These are phyloP conservation scores for Phania funesta DNA, from an alignment of 2,888 invertebrate species.

Conservation along the genomic window DNA sequence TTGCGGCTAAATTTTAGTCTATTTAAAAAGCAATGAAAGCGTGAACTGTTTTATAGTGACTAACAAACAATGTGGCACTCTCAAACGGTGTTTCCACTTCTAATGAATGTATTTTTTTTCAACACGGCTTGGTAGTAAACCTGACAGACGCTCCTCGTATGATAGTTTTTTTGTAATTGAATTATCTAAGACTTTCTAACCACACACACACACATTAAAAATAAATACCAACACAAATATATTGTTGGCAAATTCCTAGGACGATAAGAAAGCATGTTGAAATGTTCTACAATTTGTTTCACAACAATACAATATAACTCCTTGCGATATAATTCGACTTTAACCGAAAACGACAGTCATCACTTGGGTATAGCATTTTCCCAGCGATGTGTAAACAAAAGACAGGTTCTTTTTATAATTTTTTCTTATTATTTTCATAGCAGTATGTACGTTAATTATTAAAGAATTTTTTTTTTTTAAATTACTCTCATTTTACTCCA, in stretches of 20 bases:
- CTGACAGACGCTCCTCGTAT: background rate
- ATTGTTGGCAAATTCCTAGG: constrained; percentile 8
- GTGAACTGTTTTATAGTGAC: too few relatives aligned
- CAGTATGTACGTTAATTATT: too few relatives aligned
- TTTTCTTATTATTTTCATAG: constrained; percentile 7
- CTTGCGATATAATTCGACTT: background rate
- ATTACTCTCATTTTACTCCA: too few relatives aligned
- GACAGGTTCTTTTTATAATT: background rate
- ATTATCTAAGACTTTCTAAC: background rate
- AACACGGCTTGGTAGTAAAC: too few relatives aligned
- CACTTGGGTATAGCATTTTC: constrained; percentile 2
- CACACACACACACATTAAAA: background rate
- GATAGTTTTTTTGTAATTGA: background rate
- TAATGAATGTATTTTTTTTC: too few relatives aligned
- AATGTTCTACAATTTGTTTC: constrained; percentile 27
- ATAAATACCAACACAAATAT: background rate
- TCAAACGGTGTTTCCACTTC: too few relatives aligned
- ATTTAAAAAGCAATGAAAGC: too few relatives aligned
- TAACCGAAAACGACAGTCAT: background rate
- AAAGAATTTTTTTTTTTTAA: too few relatives aligned
- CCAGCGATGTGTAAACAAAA: background rate
- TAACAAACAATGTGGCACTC: too few relatives aligned
- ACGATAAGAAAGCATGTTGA: constrained; percentile 7
- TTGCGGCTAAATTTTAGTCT: too few relatives aligned
- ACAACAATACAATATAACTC: constrained; percentile 22